phyloP scores from a whole-genome alignment of 2,113 vertebrate species.

The Corydoras maculifer region DNA sequence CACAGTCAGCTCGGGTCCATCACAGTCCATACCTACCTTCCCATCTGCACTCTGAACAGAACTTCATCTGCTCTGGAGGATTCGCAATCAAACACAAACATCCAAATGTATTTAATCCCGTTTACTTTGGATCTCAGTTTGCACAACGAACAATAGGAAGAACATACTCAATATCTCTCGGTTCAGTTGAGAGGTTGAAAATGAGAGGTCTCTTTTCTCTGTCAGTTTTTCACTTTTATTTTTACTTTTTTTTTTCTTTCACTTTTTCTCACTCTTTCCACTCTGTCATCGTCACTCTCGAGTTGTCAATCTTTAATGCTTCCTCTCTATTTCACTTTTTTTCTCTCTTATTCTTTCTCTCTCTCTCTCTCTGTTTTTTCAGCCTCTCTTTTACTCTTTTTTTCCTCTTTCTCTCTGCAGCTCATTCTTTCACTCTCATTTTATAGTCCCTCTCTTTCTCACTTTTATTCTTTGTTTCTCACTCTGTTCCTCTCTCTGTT shows the following conservation, averaged over 20 bases:
- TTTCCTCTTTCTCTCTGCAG: not conserved
- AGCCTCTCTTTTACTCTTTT: not conserved
- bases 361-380: not conserved
- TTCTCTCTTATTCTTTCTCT: not conserved
- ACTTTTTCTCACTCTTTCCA: no score
- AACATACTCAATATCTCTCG: no score
- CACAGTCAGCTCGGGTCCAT: slow-evolving; percentile 26
- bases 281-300: no score
- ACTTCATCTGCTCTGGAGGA: no score
- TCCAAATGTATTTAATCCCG: not conserved
- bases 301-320: no score
- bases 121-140: slow-evolving; percentile 25
- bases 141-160: slow-evolving; percentile 28
- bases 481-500: not conserved
- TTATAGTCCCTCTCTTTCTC: not conserved
- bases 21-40: slow-evolving; percentile 3
- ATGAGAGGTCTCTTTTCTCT: slow-evolving; percentile 5
- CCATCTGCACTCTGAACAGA: no score
- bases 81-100: no score
- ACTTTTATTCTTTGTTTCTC: not conserved
- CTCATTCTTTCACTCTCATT: not conserved
- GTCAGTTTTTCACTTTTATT: slow-evolving; percentile 1
- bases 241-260: no score
- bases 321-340: no score
- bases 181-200: not conserved